Percentiles rank a stretch among this genome's conserved stretches.
phyloP scores from a whole-genome alignment of 1,140 invertebrate species.

The Atta cephalotes region DNA sequence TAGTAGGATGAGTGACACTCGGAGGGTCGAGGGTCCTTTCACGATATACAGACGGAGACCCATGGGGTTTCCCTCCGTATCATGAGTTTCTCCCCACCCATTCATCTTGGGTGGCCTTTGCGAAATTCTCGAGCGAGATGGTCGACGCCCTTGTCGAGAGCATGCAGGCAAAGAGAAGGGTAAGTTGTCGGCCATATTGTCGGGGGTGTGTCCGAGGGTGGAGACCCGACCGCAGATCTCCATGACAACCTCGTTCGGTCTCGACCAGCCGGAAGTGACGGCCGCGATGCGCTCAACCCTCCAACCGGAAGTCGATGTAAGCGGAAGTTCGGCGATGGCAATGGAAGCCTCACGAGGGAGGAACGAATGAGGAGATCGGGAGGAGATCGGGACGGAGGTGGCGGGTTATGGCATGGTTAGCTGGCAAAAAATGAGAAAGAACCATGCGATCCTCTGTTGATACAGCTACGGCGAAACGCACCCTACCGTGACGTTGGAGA shows the following conservation, averaged over 20 bases:
- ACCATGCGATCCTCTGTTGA: slow-evolving; percentile 72
- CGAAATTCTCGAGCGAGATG: slow-evolving; percentile 56
- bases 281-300: slow-evolving; percentile 58
- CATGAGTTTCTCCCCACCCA: slow-evolving; percentile 51
- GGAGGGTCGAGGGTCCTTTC: slow-evolving; percentile 72
- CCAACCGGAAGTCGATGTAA: slow-evolving; percentile 73
- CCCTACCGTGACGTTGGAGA: slow-evolving; percentile 76
- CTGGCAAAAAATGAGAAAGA: slow-evolving; percentile 74
- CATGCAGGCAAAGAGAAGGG: slow-evolving; percentile 35
- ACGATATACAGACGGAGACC: slow-evolving; percentile 60
- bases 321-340: slow-evolving; percentile 64
- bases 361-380: slow-evolving; percentile 19
- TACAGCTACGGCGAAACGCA: slow-evolving; percentile 70
- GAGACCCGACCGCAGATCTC: slow-evolving; percentile 74
- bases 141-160: slow-evolving; percentile 49
- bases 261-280: slow-evolving; percentile 74
- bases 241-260: slow-evolving; percentile 80
- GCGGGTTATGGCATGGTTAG: slow-evolving; percentile 59
- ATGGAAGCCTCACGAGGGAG: slow-evolving; percentile 42
- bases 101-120: slow-evolving; percentile 52
- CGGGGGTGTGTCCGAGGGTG: slow-evolving; percentile 82
- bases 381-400: background rate
- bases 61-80: slow-evolving; percentile 72
- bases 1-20: slow-evolving; percentile 72
- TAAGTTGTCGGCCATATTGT: slow-evolving; percentile 78